phyloP scores from a whole-genome alignment of 1,140 invertebrate genomes.

The Manduca sexta region DNA sequence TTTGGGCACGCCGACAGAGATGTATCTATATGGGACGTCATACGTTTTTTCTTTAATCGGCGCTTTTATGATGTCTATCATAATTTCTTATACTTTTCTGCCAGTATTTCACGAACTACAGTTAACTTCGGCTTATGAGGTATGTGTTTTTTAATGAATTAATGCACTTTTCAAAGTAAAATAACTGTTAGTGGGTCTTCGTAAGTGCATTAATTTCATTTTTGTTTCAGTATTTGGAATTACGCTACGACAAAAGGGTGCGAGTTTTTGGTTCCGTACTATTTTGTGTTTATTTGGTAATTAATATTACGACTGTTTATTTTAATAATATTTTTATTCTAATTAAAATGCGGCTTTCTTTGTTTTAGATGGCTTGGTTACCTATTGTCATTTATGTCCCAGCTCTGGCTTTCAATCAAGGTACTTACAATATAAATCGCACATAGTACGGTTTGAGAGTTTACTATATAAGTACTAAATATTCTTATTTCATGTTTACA shows the following conservation, averaged over 20 bases:
- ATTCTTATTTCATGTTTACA: conserved; percentile 60
- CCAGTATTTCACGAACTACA: conserved; percentile 88
- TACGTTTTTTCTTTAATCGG: conserved; percentile 79
- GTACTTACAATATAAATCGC: no score
- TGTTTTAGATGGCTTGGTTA: conserved; percentile 88
- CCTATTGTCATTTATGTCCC: conserved; percentile 94
- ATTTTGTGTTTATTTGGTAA: conserved; percentile 81
- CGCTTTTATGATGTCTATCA: conserved; percentile 76
- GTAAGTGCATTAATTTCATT: conserved; percentile 6
- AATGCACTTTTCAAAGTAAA: neutral
- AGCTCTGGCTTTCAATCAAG: conserved; percentile 91
- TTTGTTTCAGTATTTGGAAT: conserved; percentile 83
- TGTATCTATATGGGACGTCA: conserved; percentile 86
- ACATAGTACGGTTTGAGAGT: no score
- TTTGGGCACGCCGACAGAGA: conserved; percentile 85
- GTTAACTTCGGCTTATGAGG: conserved; percentile 89
- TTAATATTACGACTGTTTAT: conserved; percentile 21
- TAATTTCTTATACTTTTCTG: conserved; percentile 81
- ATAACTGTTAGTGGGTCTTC: no score
- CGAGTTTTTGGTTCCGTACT: conserved; percentile 83
- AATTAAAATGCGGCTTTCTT: no score
- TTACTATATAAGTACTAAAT: conserved; percentile 11
- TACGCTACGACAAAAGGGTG: conserved; percentile 81
- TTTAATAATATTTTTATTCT: neutral
- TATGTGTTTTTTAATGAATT: conserved; percentile 33